These are phyloP conservation scores for Cheirogaleus major DNA, from an alignment of 2,797 vertebrate species.

Conservation along the genomic window DNA sequence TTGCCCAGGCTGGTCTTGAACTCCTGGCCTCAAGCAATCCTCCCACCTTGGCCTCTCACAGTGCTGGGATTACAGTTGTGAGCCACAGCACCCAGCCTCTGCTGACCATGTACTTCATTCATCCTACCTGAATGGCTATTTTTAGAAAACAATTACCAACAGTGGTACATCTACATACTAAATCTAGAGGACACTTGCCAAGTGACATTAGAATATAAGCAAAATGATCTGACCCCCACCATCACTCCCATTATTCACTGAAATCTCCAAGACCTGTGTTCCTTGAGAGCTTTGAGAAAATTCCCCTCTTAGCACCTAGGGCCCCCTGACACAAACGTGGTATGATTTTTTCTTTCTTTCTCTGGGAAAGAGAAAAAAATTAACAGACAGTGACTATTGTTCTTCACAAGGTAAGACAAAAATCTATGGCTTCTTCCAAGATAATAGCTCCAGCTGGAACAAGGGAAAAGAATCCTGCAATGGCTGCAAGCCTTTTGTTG, in stretches of 20 bases:
- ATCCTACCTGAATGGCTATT: not conserved
- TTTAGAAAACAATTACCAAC: not conserved
- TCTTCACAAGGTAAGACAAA: conserved; percentile 19
- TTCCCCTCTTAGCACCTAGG: not conserved
- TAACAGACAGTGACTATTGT: not conserved
- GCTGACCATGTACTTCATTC: not conserved
- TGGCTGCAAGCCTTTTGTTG: not conserved
- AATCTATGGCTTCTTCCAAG: not conserved
- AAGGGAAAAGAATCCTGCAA: not conserved
- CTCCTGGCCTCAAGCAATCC: not conserved
- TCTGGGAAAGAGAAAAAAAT: not conserved
- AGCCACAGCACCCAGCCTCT: not conserved
- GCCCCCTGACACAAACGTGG: not conserved
- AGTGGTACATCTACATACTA: not conserved
- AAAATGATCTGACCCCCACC: too few relatives aligned
- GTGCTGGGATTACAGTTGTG: not conserved
- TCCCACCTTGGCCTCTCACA: not conserved
- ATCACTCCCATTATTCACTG: not conserved
- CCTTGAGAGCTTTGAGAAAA: not conserved
- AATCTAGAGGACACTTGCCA: not conserved
- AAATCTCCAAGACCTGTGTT: not conserved
- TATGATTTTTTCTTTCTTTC: not conserved
- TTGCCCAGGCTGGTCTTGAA: not conserved
- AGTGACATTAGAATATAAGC: not conserved
- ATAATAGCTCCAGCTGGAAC: not conserved